Conservation (phyloP, 2,113 vertebrate genomes). For the Melanocharis versteri region DNA sequence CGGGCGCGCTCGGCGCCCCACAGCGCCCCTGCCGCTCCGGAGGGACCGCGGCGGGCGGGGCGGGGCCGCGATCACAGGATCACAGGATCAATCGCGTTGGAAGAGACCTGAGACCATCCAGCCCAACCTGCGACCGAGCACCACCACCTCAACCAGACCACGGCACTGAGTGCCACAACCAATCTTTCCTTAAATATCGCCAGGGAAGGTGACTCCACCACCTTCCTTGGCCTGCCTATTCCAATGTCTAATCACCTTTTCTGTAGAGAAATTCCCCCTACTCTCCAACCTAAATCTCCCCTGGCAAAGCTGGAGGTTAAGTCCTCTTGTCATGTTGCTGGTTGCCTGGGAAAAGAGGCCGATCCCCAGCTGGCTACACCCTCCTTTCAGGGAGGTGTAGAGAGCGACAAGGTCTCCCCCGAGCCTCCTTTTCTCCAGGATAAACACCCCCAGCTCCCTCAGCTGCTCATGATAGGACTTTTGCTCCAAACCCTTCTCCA, state of each 20-base stretch:
- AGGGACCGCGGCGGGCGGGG: too few relatives aligned
- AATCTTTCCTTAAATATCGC: background rate
- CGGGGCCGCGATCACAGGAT: accelerated
- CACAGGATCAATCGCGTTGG: accelerated
- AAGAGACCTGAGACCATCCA: background rate
- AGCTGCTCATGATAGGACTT: background rate
- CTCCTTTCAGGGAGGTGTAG: background rate
- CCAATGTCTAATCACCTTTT: background rate
- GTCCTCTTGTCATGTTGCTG: background rate
- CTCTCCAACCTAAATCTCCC: too few relatives aligned
- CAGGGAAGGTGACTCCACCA: background rate
- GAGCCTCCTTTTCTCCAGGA: background rate
- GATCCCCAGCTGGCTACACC: background rate
- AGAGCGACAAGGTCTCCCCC: too few relatives aligned
- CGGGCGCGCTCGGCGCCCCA: background rate
- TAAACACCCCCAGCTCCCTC: background rate
- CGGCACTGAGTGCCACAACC: background rate
- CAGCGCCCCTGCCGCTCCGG: background rate
- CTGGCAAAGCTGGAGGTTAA: background rate
- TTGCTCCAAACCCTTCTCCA: background rate
- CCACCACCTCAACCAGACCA: background rate
- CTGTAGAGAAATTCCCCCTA: background rate
- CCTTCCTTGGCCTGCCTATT: background rate
- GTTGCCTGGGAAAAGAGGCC: background rate
- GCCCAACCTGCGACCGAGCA: background rate